Evolutionary conservation across 2,888 invertebrate genomes (phyloP).

Genomic region (Therioaphis trifolii): DNA sequence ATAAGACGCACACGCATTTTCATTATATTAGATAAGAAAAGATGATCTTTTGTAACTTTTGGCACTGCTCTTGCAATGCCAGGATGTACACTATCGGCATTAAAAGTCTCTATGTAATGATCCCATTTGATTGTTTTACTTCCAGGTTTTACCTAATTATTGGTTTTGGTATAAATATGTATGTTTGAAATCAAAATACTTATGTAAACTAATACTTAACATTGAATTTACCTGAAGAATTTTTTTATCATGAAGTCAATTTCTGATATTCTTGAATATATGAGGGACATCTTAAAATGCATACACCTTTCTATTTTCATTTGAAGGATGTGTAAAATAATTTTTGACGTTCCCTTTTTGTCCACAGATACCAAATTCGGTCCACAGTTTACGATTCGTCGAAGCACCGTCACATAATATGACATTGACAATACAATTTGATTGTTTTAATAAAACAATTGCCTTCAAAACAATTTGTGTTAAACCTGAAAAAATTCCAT

Average conservation of each 20-base stretch:
- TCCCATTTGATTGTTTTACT: not conserved
- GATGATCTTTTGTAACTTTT: not conserved
- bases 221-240: not conserved
- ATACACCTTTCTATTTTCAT: slow-evolving; percentile 10
- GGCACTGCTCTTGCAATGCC: not conserved
- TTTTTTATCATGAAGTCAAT: slow-evolving; percentile 1
- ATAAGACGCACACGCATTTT: no score
- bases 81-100: not conserved
- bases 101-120: slow-evolving; percentile 7
- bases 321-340: no score
- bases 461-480: slow-evolving; percentile 5
- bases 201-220: not conserved
- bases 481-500: not conserved
- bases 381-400: slow-evolving; percentile 15
- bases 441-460: not conserved
- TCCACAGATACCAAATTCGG: slow-evolving; percentile 7
- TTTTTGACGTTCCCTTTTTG: not conserved
- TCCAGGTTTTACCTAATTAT: slow-evolving; percentile 9
- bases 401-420: slow-evolving; percentile 18
- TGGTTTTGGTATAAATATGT: no score
- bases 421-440: no score
- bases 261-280: slow-evolving; percentile 16
- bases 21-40: not conserved
- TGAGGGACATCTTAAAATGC: slow-evolving; percentile 9
- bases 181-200: not conserved